Evolutionary conservation across 2,888 invertebrate species (phyloP).

Genomic region (Poecilobothrus nobilitatus): DNA sequence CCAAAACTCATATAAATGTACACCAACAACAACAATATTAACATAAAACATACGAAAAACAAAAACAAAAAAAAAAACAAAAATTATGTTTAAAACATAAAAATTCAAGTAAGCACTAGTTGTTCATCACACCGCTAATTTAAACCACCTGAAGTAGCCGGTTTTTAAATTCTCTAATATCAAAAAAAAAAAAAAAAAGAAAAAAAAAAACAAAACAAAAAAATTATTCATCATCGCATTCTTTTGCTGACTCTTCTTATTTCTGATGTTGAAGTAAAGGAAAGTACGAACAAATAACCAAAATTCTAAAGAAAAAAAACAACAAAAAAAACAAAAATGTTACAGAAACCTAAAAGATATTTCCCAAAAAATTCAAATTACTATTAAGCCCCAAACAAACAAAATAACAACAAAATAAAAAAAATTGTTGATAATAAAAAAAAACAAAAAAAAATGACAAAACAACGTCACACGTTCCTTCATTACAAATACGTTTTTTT

Average conservation of each 20-base stretch:
- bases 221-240: too few relatives aligned
- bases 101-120: neutral
- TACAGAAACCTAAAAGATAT: too few relatives aligned
- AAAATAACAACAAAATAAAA: neutral
- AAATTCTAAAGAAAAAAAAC: too few relatives aligned
- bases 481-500: neutral
- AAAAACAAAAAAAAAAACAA: conserved; percentile 19
- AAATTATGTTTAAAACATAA: conserved; percentile 17
- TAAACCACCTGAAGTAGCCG: too few relatives aligned
- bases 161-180: neutral
- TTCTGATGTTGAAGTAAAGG: too few relatives aligned
- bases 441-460: neutral
- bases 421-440: neutral
- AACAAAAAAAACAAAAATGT: too few relatives aligned
- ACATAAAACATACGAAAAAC: conserved; percentile 20
- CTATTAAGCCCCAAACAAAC: neutral
- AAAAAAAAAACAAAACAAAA: too few relatives aligned
- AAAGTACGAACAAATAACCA: too few relatives aligned
- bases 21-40: conserved; percentile 9
- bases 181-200: too few relatives aligned
- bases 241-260: too few relatives aligned
- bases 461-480: neutral
- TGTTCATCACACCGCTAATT: neutral
- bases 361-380: too few relatives aligned
- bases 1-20: conserved; percentile 12